Evolutionary conservation across 2,113 vertebrate species (phyloP), one percentile per base, ranked within the genome.

Genomic region (Micronycteris hirsuta): DNA sequence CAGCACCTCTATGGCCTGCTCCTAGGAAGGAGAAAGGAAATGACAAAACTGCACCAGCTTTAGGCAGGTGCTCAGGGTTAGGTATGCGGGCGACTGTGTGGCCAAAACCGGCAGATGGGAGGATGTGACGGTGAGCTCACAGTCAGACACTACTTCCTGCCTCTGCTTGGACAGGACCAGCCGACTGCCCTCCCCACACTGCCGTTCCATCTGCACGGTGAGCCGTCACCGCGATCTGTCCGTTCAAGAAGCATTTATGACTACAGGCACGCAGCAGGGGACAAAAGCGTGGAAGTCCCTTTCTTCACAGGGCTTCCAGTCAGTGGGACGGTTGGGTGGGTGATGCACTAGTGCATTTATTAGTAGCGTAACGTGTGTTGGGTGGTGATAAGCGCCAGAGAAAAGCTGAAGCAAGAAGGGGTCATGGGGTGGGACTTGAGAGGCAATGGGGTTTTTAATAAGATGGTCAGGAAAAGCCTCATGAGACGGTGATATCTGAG

Each of bases 1-100:
- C 85, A 99, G 98, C 97, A 98, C 99, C 98, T 99, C 99, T 20
- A 98, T 98, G 85, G 98, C 98, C 98, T 99, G 99, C 91, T 99
- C 99, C 99, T 99, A 47, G 4, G 63, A 70, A 92, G 41, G 33
- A 97, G 41, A 83, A 65, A 71, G 65, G 77, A 83, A 49, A 97
- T 96, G 97, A 96, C 86, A 58, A 38, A 92, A 94, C 65, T 5
- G 45, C 36, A 31, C 82, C 0, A 9, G 84, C n/a, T 7, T 22
- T 0, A 17, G 63, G 47, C 0, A 13, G 63, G 47, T 0, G n/a
- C 24, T 20, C 0, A 4, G 54, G 38, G 56, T 20, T 2, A 3
- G 2, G 1, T 5, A 19, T 3, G 65, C 26, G 5, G 52, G 65
- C 4, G 14, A 36, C 3, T 0, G 7, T 0, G 7, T 31, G 28